Conservation (phyloP, 2,888 invertebrate species). For the Apocheima hispidaria region DNA sequence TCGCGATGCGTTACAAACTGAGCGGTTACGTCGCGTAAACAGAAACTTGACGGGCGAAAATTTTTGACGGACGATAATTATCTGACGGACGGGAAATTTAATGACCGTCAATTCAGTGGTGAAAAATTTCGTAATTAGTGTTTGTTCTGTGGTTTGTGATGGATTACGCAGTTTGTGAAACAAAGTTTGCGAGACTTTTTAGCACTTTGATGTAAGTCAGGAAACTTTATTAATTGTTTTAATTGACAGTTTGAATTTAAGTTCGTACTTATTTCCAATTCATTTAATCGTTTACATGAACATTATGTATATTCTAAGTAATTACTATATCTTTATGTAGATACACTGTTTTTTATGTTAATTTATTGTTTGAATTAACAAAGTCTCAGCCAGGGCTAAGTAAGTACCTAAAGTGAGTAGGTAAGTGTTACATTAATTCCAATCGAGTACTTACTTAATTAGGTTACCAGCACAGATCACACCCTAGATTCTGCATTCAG, state of each 20-base stretch:
- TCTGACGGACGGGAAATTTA: conserved; percentile 25
- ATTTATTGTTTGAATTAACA: too few relatives aligned
- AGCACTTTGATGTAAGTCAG: conserved; percentile 52
- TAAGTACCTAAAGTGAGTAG: too few relatives aligned
- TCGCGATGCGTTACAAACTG: conserved; percentile 45
- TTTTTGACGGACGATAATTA: conserved; percentile 11
- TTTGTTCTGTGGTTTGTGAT: conserved; percentile 54
- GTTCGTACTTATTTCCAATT: too few relatives aligned
- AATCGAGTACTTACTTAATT: too few relatives aligned
- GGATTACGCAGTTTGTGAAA: conserved; percentile 53
- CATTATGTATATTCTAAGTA: too few relatives aligned
- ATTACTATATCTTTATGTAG: too few relatives aligned
- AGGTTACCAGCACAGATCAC: too few relatives aligned
- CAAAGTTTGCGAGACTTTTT: conserved; percentile 50
- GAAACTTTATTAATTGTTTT: conserved; percentile 47
- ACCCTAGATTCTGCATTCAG: too few relatives aligned
- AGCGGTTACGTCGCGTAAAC: conserved; percentile 42
- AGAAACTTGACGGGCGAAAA: conserved; percentile 15
- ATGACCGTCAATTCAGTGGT: conserved; percentile 45
- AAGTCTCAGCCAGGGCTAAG: too few relatives aligned
- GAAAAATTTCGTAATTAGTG: conserved; percentile 55
- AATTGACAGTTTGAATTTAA: conserved; percentile 9
- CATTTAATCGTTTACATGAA: too few relatives aligned
- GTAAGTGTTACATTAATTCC: too few relatives aligned
- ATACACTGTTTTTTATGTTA: too few relatives aligned